phyloP scores from a whole-genome alignment of 2,888 invertebrate species.

The Chesias legatella region DNA sequence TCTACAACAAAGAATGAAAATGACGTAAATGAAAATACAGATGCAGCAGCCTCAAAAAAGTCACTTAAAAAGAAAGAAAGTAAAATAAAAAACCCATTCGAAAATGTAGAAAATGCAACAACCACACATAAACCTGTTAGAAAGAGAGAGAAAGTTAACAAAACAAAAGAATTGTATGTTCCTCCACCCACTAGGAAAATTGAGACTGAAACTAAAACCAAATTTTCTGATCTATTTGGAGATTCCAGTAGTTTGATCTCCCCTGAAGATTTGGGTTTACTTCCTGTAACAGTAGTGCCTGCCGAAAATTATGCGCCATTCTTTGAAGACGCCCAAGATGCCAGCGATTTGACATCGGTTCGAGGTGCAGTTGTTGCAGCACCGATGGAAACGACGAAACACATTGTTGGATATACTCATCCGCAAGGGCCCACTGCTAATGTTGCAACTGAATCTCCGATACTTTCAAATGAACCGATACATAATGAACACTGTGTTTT shows the following conservation, averaged over 20 bases:
- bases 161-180: slow-evolving; percentile 8
- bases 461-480: background rate
- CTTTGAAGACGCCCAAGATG: slow-evolving; percentile 62
- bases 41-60: slow-evolving; percentile 7
- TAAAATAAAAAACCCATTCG: slow-evolving; percentile 3
- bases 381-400: background rate
- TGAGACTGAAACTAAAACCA: slow-evolving; percentile 31
- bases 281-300: slow-evolving; percentile 16
- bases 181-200: background rate
- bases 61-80: slow-evolving; percentile 13
- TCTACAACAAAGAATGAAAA: too few species aligned
- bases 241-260: slow-evolving; percentile 68
- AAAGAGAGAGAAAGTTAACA: slow-evolving; percentile 2
- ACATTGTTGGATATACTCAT: slow-evolving; percentile 1
- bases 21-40: slow-evolving; percentile 27
- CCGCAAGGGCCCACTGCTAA: slow-evolving; percentile 1
- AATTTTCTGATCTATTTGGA: slow-evolving; percentile 64
- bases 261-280: slow-evolving; percentile 64
- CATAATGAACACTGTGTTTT: slow-evolving; percentile 3
- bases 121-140: slow-evolving; percentile 2
- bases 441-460: background rate
- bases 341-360: slow-evolving; percentile 36
- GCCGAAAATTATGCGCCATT: slow-evolving; percentile 41
- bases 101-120: slow-evolving; percentile 1
- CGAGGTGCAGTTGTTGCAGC: slow-evolving; percentile 4